These are phyloP conservation scores for Anseranas semipalmata DNA, from an alignment of 2,113 vertebrate genomes.

Conservation along the genomic window DNA sequence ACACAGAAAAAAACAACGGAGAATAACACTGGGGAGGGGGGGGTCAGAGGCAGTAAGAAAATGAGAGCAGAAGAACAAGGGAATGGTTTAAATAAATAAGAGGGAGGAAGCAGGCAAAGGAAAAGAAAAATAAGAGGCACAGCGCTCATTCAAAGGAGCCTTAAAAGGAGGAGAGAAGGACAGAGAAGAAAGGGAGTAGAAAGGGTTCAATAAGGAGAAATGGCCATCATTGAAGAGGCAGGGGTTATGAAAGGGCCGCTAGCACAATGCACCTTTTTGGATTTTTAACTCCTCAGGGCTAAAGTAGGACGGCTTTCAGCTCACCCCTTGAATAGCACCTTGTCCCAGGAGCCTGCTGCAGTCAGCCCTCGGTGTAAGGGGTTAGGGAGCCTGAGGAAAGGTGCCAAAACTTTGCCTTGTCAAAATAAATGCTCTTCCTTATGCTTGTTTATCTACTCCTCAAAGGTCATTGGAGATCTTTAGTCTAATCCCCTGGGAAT, in stretches of 20 bases:
- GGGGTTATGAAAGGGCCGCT: conserved; percentile 22
- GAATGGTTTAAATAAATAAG: conserved; percentile 35
- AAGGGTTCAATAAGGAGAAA: conserved; percentile 40
- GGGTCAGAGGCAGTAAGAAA: background rate
- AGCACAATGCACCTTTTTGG: conserved; percentile 43
- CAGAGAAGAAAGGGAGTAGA: conserved; percentile 48
- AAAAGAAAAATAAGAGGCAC: conserved; percentile 47
- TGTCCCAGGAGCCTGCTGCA: conserved; percentile 4
- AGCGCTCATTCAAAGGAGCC: background rate
- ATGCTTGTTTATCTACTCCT: conserved; percentile 6
- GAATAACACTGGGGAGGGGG: background rate
- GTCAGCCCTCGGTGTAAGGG: background rate
- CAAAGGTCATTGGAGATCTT: background rate
- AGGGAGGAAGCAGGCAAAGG: conserved; percentile 35
- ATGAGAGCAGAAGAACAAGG: conserved; percentile 5
- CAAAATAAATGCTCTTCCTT: conserved; percentile 23
- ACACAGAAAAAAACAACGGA: background rate
- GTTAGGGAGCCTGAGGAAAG: background rate
- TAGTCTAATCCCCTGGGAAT: background rate
- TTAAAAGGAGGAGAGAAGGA: conserved; percentile 37
- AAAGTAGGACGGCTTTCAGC: conserved; percentile 3
- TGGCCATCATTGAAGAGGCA: conserved; percentile 32
- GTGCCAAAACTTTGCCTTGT: conserved; percentile 7
- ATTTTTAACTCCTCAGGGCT: conserved; percentile 41
- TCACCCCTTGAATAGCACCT: background rate